Evolutionary conservation across 2,888 invertebrate genomes (phyloP).

Genomic region (Hirtodrosophila trivittata): DNA sequence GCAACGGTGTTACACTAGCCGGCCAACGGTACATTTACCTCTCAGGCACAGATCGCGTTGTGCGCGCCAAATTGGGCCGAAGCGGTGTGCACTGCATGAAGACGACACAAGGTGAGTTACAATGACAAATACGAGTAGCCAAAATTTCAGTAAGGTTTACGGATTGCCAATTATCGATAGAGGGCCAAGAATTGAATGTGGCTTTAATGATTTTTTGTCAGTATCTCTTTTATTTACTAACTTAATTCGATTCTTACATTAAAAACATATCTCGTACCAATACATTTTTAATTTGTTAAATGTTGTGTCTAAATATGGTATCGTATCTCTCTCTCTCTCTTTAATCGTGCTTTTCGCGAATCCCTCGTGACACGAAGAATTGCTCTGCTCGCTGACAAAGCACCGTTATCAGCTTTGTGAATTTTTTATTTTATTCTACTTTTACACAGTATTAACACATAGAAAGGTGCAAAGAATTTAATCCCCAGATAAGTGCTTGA

Average conservation of each 20-base stretch:
- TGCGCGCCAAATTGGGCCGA: slow-evolving; percentile 96
- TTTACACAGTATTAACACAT: slow-evolving; percentile 13
- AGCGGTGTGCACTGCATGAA: slow-evolving; percentile 98
- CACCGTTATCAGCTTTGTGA: neutral
- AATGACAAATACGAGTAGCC: neutral
- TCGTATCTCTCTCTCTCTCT: no score
- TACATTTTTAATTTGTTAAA: no score
- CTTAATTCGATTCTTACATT: no score
- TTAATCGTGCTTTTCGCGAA: no score
- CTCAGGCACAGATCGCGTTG: slow-evolving; percentile 96
- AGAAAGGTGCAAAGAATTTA: slow-evolving; percentile 60
- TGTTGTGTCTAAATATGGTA: no score
- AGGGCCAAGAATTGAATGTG: no score
- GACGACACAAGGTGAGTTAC: slow-evolving; percentile 93
- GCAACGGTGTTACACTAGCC: slow-evolving; percentile 95
- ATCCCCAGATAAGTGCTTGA: slow-evolving; percentile 43
- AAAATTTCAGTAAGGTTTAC: no score
- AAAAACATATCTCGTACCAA: neutral
- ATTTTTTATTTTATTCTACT: slow-evolving; percentile 1
- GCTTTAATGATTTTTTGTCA: no score
- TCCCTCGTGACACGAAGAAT: neutral
- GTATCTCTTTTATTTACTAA: no score
- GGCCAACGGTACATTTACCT: slow-evolving; percentile 97
- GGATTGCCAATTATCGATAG: no score
- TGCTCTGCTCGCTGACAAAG: neutral